Evolutionary conservation across 2,888 invertebrate species (phyloP), one percentile per base, ranked within the genome.

Genomic region (Drosophila rellima): DNA sequence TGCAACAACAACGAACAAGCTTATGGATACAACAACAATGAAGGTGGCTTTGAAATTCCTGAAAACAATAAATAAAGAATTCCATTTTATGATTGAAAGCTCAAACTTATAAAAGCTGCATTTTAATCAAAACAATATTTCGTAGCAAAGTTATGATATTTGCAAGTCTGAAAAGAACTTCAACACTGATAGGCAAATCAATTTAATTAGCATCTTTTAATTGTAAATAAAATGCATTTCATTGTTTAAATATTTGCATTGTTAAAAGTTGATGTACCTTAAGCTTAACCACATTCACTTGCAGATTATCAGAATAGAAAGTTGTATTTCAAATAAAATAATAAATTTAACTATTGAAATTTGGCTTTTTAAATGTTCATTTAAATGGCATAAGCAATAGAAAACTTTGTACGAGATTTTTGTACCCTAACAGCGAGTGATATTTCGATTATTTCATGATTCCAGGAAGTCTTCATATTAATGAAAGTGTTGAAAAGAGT

Each of bases 331-430:
- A 26, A 26, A 37, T 48, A 11, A 8, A 8, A 20, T 11, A 18
- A 20, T 17, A 1, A 15, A 26, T n/a, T 23, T 8, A 26, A 37
- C 15, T 13, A 10, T 2, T 29, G 45, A 11, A 40, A 61, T 52
- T 23, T 15, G 17, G 3, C 7, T 11, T 17, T 45, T 51, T 17
- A 26, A 10, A 51, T 15, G 23, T 33, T 39, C 26, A 61, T 65
- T 65, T 26, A 51, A 61, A 61, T 45, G 31, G 8, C 29, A 33
- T 39, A 18, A 40, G 15, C 20, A 20, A 18, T n/a, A 11, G 13
- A 3, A 40, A 40, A 26, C 51, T 47, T 54, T 31, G 4, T 29
- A 47, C 26, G 8, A 26, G 2, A 1, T 26, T n/a, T 33, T 13
- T 33, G n/a, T 33, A 44, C 18, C 18, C 52, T 10, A 29, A 11